A percentile compares a stretch with the other conserved stretches of the same genome.
phyloP scores from a whole-genome alignment of 2,797 vertebrate species.

The Sebastes cheni region DNA sequence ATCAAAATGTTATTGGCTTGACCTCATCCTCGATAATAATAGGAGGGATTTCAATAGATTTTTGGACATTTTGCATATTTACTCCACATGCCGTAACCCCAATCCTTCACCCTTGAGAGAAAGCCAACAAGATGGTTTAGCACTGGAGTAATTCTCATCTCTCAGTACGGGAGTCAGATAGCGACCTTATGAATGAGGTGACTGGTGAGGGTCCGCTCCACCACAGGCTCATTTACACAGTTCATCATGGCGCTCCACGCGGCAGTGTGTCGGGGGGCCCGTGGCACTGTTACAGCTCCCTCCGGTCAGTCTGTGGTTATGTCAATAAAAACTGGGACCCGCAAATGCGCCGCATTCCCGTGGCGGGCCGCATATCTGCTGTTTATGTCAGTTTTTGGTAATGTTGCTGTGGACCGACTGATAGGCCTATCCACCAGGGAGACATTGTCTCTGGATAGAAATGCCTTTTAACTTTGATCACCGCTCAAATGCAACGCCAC shows the following conservation, averaged over 20 bases:
- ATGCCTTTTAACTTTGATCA: conserved; percentile 59
- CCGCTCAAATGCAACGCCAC: conserved; percentile 17
- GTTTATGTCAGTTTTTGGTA: conserved; percentile 56
- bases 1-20: not conserved
- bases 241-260: conserved; percentile 54
- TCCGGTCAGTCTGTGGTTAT: conserved; percentile 67
- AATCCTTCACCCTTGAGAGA: conserved; percentile 12
- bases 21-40: not conserved
- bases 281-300: conserved; percentile 5
- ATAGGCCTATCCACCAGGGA: conserved; percentile 44
- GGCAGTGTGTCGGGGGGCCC: not conserved
- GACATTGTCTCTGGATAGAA: conserved; percentile 18
- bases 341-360: conserved; percentile 31
- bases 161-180: conserved; percentile 66
- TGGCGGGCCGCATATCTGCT: conserved; percentile 29
- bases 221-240: conserved; percentile 54
- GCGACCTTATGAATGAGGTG: conserved; percentile 79
- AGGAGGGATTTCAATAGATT: not conserved
- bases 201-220: conserved; percentile 52
- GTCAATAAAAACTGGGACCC: conserved; percentile 59
- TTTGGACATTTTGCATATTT: not conserved
- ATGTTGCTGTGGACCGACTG: conserved; percentile 37
- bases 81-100: conserved; percentile 1
- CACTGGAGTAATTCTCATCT: conserved; percentile 60
- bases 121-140: conserved; percentile 43